A percentile compares a stretch with the other conserved stretches of the same genome.
Conservation (phyloP, 2,797 vertebrate genomes). For the Amniataba percoides region DNA sequence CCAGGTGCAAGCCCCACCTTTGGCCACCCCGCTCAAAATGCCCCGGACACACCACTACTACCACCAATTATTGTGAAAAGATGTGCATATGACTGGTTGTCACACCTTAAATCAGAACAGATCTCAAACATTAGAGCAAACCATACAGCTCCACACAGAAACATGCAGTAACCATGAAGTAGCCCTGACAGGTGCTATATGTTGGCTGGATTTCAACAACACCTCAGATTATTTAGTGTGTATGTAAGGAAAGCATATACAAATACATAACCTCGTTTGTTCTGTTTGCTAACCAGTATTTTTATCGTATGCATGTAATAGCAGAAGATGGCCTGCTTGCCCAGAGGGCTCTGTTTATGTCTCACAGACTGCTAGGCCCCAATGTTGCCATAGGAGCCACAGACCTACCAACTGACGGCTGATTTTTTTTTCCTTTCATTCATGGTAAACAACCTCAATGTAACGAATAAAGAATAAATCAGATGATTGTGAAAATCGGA, state of each 20-base stretch:
- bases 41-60: not conserved
- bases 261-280: not conserved
- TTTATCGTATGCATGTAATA: slow-evolving; percentile 34
- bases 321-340: slow-evolving; percentile 60
- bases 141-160: not conserved
- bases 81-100: not conserved
- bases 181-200: not conserved
- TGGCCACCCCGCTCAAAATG: not conserved
- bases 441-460: slow-evolving; percentile 49
- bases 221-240: not conserved
- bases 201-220: not conserved
- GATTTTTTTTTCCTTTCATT: slow-evolving; percentile 24
- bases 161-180: not conserved
- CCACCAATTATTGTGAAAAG: not conserved
- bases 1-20: slow-evolving; percentile 14
- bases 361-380: slow-evolving; percentile 70
- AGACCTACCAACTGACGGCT: slow-evolving; percentile 47
- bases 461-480: not conserved
- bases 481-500: not conserved
- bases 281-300: slow-evolving; percentile 1
- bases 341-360: slow-evolving; percentile 68
- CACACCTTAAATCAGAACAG: not conserved
- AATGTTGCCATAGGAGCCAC: slow-evolving; percentile 65
- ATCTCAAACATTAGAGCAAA: not conserved
- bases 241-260: not conserved